These are phyloP conservation scores for Allobates femoralis DNA, from an alignment of 2,797 vertebrate species.

Conservation along the genomic window DNA sequence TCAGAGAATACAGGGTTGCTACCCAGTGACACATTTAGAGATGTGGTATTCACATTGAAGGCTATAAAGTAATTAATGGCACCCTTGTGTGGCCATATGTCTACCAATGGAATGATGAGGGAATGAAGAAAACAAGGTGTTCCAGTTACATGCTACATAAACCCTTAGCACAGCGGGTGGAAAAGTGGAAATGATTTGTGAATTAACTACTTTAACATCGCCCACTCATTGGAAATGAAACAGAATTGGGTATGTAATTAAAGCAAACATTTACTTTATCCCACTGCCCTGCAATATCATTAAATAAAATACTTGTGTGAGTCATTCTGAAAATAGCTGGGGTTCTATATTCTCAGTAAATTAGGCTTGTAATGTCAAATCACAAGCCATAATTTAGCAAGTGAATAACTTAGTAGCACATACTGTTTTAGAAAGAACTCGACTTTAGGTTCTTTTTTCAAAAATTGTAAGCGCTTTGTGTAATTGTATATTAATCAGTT, in stretches of 20 bases:
- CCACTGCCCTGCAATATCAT: slow-evolving; percentile 45
- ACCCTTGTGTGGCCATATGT: slow-evolving; percentile 25
- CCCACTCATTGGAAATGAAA: slow-evolving; percentile 51
- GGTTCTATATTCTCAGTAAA: slow-evolving; percentile 47
- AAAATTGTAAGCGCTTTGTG: neutral
- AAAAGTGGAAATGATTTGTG: slow-evolving; percentile 53
- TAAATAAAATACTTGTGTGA: slow-evolving; percentile 55
- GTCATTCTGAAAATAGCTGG: slow-evolving; percentile 56
- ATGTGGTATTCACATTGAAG: slow-evolving; percentile 17
- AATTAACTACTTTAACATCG: slow-evolving; percentile 50
- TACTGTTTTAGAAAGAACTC: slow-evolving; percentile 14
- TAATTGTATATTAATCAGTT: neutral
- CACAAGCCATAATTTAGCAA: slow-evolving; percentile 40
- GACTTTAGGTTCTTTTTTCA: neutral
- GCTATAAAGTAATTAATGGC: slow-evolving; percentile 21
- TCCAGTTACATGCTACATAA: slow-evolving; percentile 50
- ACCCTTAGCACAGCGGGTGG: slow-evolving; percentile 48
- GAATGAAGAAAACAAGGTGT: slow-evolving; percentile 31
- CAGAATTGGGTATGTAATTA: slow-evolving; percentile 57
- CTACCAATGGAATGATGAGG: slow-evolving; percentile 20
- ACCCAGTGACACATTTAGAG: slow-evolving; percentile 23
- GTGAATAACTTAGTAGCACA: slow-evolving; percentile 28
- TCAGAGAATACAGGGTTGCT: neutral
- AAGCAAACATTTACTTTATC: slow-evolving; percentile 58
- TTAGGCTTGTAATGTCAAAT: slow-evolving; percentile 48